Percentiles rank a stretch among this genome's conserved stretches.
Conservation (phyloP, 2,797 vertebrate species). For the Sphenopsis melanotis region DNA sequence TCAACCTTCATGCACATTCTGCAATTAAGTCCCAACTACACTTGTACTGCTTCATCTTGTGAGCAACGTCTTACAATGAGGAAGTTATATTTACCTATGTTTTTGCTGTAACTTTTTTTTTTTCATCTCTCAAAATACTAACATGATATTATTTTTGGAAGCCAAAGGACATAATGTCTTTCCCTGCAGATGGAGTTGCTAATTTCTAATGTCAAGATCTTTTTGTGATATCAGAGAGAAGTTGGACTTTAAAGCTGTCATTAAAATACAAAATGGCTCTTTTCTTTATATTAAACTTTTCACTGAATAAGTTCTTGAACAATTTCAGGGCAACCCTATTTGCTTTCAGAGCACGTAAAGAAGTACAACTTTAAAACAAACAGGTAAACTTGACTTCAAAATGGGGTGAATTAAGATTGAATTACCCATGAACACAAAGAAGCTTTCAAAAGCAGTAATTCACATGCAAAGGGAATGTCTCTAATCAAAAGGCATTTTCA, state of each 20-base stretch:
- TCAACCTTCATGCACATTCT: background rate
- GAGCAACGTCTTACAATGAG: background rate
- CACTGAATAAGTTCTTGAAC: background rate
- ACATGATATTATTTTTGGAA: background rate
- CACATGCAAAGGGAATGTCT: background rate
- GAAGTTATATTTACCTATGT: background rate
- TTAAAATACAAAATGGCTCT: background rate
- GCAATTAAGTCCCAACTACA: background rate
- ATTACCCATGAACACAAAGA: background rate
- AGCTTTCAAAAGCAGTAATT: background rate
- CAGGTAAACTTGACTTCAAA: background rate
- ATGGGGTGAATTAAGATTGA: background rate
- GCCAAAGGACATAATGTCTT: background rate
- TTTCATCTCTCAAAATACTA: background rate
- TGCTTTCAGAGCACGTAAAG: background rate
- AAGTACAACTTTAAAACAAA: background rate
- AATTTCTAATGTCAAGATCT: background rate
- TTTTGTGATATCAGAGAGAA: background rate
- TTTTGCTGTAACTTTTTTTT: background rate
- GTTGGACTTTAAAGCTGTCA: background rate
- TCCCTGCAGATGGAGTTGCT: background rate
- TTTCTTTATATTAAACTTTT: background rate
- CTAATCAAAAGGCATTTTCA: slow-evolving; percentile 8
- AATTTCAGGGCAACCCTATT: background rate
- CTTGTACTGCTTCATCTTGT: background rate